Evolutionary conservation across 2,888 invertebrate genomes (phyloP), one percentile per base, ranked within the genome.

Genomic region (Cephus sareptanus): DNA sequence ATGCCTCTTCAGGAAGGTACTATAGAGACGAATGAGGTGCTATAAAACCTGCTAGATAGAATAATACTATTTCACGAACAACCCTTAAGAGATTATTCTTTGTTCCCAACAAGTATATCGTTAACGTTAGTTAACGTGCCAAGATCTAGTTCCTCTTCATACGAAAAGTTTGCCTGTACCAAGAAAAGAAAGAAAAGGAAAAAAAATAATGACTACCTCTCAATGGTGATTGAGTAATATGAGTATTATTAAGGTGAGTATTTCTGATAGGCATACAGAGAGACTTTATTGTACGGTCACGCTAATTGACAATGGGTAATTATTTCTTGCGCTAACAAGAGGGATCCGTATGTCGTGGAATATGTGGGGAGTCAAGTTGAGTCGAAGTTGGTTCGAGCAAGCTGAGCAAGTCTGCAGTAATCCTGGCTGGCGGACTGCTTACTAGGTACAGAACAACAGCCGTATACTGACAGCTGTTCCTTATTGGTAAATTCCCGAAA

Each of bases 401-500:
- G 40, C 23, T 23, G 23, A 56, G 40, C 2, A 23, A 23, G 6
- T 56, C 40, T 56, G 40, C 15, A 23, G 23, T 23, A 23, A 56
- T 56, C 9, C 40, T 23, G 23, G 9, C 40, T 56, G 23, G 23
- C 23, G 6, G 40, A 56, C 40, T 56, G 40, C 40, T 9, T 56
- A 23, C 15, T 9, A 40, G 23, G 6, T 40, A 40, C 15, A 9
- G 15, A 40, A 40, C 40, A 23, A 40, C 6, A 40, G 40, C 15
- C 15, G 23, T 40, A 6, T 23, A 23, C 40, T 23, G 40, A 56
- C 40, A 56, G 40, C 40, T 56, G 40, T 56, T 56, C 40, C 6
- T 56, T 23, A 56, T 56, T 56, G 70, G 40, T n/a, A 35, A 74
- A 34, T 74, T 74, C 11, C 35, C 74, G 34, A n/a, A 74, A 74